phyloP scores from a whole-genome alignment of 2,113 vertebrate species.

The Microtus montanus region DNA sequence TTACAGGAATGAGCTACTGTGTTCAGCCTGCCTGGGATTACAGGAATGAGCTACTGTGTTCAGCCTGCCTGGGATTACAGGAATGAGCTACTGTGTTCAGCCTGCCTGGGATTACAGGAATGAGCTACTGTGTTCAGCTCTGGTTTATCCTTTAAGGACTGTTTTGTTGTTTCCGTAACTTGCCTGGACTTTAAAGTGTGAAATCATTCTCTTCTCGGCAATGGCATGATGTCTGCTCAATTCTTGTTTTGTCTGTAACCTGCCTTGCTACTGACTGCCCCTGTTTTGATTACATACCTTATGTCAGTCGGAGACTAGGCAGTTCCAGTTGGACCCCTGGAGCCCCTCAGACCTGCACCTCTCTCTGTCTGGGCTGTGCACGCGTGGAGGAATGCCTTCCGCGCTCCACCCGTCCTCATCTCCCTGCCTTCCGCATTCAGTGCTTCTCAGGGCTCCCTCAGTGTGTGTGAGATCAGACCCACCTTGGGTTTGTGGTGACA shows the following conservation, averaged over 20 bases:
- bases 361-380: background rate
- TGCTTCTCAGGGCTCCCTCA: background rate
- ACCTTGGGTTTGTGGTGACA: background rate
- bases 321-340: background rate
- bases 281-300: background rate
- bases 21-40: background rate
- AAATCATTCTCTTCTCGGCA: background rate
- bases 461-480: background rate
- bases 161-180: background rate
- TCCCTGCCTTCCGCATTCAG: background rate
- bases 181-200: background rate
- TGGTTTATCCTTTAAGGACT: too few species aligned
- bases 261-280: background rate
- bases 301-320: background rate
- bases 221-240: background rate
- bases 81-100: too few species aligned
- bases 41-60: background rate
- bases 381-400: slow-evolving; percentile 1
- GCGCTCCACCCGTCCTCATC: background rate
- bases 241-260: background rate
- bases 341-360: background rate
- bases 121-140: background rate
- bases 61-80: too few species aligned
- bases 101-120: background rate
- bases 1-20: background rate